Conservation (phyloP, 1,140 invertebrate species). For the Macrocentrus cingulum region DNA sequence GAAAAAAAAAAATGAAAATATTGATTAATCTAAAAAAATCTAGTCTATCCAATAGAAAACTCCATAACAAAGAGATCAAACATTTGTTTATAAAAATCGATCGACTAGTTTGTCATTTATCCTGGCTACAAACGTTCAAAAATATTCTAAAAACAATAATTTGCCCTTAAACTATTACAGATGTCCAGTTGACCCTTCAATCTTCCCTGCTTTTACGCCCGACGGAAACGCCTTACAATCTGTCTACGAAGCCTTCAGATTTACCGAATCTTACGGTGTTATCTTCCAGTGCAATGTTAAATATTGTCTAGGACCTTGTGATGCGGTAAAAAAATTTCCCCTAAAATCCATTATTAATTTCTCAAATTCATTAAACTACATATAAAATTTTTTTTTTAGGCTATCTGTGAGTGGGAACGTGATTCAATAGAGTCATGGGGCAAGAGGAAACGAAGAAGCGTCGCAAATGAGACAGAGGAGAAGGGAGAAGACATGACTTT, state of each 20-base stretch:
- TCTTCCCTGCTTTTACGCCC: slow-evolving; percentile 87
- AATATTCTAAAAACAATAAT: too few relatives aligned
- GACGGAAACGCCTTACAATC: slow-evolving; percentile 88
- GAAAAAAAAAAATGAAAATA: too few relatives aligned
- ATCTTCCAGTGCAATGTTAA: slow-evolving; percentile 98
- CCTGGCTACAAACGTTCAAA: too few relatives aligned
- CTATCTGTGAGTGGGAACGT: slow-evolving; percentile 84
- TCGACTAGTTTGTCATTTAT: slow-evolving; percentile 16
- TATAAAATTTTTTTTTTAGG: slow-evolving; percentile 63
- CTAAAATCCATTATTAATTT: too few relatives aligned
- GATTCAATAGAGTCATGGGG: slow-evolving; percentile 89
- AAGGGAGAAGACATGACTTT: slow-evolving; percentile 89
- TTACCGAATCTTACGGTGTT: slow-evolving; percentile 93
- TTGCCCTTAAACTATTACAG: slow-evolving; percentile 57
- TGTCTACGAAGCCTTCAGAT: slow-evolving; percentile 91
- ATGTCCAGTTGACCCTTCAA: slow-evolving; percentile 89
- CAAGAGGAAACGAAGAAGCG: slow-evolving; percentile 76
- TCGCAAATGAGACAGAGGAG: slow-evolving; percentile 61
- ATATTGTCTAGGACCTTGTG: slow-evolving; percentile 92
- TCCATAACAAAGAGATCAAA: too few relatives aligned
- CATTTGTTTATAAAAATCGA: too few relatives aligned
- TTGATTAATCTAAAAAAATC: too few relatives aligned
- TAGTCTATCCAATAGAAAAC: too few relatives aligned
- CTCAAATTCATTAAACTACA: too few relatives aligned
- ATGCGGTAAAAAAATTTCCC: slow-evolving; percentile 83